A percentile compares a stretch with the other conserved stretches of the same genome.
phyloP scores from a whole-genome alignment of 2,888 invertebrate genomes.

The Dusona sp. region DNA sequence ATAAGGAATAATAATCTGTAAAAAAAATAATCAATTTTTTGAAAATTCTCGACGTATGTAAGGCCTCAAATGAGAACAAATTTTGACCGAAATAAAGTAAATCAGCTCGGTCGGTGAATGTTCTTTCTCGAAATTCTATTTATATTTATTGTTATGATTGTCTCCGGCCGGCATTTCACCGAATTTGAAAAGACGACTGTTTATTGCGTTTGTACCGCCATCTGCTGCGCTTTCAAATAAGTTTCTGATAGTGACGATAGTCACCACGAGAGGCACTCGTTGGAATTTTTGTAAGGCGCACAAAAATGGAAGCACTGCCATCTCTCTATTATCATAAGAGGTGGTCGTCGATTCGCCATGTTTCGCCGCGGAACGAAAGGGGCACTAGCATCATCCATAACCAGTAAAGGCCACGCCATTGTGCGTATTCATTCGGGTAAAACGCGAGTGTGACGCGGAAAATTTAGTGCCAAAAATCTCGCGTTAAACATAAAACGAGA shows the following conservation, averaged over 20 bases:
- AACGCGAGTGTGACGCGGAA: conserved; percentile 24
- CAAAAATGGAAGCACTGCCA: background rate
- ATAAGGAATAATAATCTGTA: too few species aligned
- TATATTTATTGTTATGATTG: too few species aligned
- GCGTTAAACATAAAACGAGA: conserved; percentile 1
- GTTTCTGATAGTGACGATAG: background rate
- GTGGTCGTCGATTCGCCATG: conserved; percentile 49
- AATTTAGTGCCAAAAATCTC: conserved; percentile 40
- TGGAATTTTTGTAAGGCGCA: background rate
- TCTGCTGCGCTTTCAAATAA: background rate
- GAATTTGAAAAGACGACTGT: too few species aligned
- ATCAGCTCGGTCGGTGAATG: too few species aligned
- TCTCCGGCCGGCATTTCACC: too few species aligned
- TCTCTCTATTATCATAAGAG: background rate
- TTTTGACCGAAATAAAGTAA: too few species aligned
- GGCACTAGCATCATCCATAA: conserved; percentile 53
- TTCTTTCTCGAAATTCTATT: too few species aligned
- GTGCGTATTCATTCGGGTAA: conserved; percentile 63
- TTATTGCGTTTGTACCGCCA: too few species aligned
- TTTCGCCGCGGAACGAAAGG: conserved; percentile 66
- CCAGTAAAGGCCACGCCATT: conserved; percentile 76
- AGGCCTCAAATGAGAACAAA: too few species aligned
- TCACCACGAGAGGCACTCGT: background rate
- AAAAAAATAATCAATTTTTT: too few species aligned
- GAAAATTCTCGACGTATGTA: too few species aligned